Evolutionary conservation across 2,113 vertebrate species (phyloP), one percentile per base, ranked within the genome.

Genomic region (Mirounga angustirostris): DNA sequence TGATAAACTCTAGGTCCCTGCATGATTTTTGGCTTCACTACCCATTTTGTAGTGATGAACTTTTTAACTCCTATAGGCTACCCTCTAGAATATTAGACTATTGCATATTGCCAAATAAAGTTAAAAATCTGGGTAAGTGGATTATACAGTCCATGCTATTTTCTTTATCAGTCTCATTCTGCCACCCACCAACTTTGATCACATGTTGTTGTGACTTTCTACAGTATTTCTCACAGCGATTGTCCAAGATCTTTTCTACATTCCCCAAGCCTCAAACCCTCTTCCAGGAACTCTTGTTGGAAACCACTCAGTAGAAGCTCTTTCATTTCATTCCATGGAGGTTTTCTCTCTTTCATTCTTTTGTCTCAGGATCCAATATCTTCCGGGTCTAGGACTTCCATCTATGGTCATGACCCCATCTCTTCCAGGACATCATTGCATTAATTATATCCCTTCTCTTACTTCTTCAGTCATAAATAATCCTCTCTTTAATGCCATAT

Each of bases 141-240:
- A 10, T 46, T 71, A 46, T 86, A 63, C 76, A 73, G 52, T 43
- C 5, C 16, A 58, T 33, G 33, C 14, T 69, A 7, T 63, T 54
- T 93, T 96, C n/a, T 95, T 59, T 80, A 69, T 86, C 33, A 81
- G 28, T 52, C 19, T 56, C 22, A 83, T 95, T 91, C 24, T 91
- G 4, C 13, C 33, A 71, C 10, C n/a, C 4, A 71, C 40, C 28
- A 69, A 43, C 19, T 90, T 91, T 26, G 11, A 71, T 82, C 21
- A 28, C 43, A 82, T 54, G 52, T 54, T 13, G 10, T 91, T 83
- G 21, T 97, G 54, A 7, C 43, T 81, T 95, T 52, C 30, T 80
- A 36, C 63, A 14, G 13, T 86, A 59, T 69, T 93, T 90, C 40
- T 74, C 12, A 90, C 11, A 87, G 22, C 58, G 69, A 10, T 67